Base-by-base conservation (phyloP, 2,797 vertebrate genomes). In the Sebastes aleutianus region DNA sequence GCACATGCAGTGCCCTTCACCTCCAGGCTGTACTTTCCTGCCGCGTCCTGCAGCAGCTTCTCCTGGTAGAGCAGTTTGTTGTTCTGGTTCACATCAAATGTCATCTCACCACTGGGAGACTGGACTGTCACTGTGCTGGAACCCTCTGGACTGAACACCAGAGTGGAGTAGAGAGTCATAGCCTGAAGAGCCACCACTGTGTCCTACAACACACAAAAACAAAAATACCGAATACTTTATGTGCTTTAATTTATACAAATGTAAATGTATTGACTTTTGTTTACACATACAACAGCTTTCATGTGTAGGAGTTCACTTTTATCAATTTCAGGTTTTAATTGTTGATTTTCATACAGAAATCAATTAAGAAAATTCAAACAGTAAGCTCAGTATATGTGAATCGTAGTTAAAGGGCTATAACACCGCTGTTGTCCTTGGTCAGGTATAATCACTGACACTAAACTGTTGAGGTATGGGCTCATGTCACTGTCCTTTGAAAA, bases 141-240 rank as follows among this genome's bases (percentile, higher is more conserved):
- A 53, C 96, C 95, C 0, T 92, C 93, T 9, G 91, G 89, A 71
- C 84, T 95, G 76, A 95, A 96, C 5, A 95, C 95, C 74, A 91
- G 89, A 20, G 94, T 87, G 64, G 96, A 94, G 67, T 97, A 97
- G 20, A 96, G 93, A 75, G 97, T 89, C 70, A 98, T 92, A 76
- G 96, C 97, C 90, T 98, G 97, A 62, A 98, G 96, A 75, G 96
- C 97, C 80, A 95, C 95, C 75, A 98, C 96, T 0, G 95, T 95
- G 89, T 95, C 95, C 94, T 95, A 56, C 16, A 78, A 75, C 74
- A 89, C 24, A 90, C 22, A 87, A 22, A 87, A 22, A 65, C 12
- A 6, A 22, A 32, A 9, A 13, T 12, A 22, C 14, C 3, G 56
- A 8, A 18, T 8, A 34, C 22, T 9, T 14, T 5, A 29, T 16